Evolutionary conservation across 2,888 invertebrate species (phyloP), one percentile per base, ranked within the genome.

Genomic region (Amphipyra berbera): DNA sequence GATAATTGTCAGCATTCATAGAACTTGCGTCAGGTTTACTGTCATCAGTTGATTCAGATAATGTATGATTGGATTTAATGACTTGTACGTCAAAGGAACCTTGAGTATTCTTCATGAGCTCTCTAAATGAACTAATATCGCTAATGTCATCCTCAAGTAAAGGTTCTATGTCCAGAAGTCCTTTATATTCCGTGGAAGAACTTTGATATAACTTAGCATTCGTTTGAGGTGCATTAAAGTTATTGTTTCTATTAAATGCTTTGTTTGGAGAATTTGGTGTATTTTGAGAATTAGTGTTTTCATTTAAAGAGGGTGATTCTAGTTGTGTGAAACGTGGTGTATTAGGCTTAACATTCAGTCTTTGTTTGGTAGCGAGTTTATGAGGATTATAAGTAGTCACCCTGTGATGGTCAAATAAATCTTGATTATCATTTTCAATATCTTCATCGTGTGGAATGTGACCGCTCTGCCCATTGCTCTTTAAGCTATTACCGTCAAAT

Each of bases 71-170:
- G 44, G 95, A 92, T 83, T 95, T 95, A 30, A 96, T 95, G 2
- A 95, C 95, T 90, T 95, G 89, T 2, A 96, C 96, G 79, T 95
- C 95, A 79, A 90, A 93, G 38, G 95, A 95, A 8, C 85, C 91
- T 70, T 92, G 85, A 56, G 86, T 90, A 74, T 93, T 94, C 82
- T 94, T 95, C 91, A 95, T 92, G 40, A 95, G 79, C 76, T 95
- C 95, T 72, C 93, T 92, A 68, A 94, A 95, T 35, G 94, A 90
- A 75, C 89, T 91, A 47, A 93, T 83, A 66, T 95, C 95, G 76
- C 95, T 95, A 58, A 95, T 95, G 47, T 95, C 95, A 79, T 96
- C 96, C 88, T 96, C 96, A 35, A 96, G 90, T 59, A 96, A 85
- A 8, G 96, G 95, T 81, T 96, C 96, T 74, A 96, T 88, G 79